phyloP scores from a whole-genome alignment of 2,888 invertebrate genomes.

The Leptogaster cylindrica region DNA sequence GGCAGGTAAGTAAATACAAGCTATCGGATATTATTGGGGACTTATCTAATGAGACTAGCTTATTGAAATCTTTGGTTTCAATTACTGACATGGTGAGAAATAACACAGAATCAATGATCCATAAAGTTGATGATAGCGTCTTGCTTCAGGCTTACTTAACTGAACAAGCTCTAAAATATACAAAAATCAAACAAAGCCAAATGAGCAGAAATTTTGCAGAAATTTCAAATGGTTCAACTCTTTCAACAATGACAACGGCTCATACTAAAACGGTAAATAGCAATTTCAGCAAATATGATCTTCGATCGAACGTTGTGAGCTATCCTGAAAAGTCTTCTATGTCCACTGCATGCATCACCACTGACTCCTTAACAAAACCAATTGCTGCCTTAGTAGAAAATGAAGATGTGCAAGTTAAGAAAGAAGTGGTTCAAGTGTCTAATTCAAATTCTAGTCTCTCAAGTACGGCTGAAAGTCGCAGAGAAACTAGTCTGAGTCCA shows the following conservation, averaged over 20 bases:
- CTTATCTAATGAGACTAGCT: conserved; percentile 55
- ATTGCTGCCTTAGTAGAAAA: neutral
- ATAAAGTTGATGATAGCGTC: conserved; percentile 66
- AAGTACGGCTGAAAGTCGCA: neutral
- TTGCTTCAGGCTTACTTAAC: conserved; percentile 77
- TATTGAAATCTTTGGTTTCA: conserved; percentile 59
- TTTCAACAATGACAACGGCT: conserved; percentile 25
- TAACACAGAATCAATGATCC: conserved; percentile 48
- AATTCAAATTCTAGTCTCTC: neutral
- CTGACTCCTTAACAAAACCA: neutral
- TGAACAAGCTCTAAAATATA: conserved; percentile 73
- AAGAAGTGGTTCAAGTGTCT: neutral
- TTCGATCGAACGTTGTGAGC: neutral
- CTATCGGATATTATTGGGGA: conserved; percentile 59
- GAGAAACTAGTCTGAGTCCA: conserved; percentile 12
- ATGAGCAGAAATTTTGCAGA: conserved; percentile 50
- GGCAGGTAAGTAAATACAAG: conserved; percentile 48
- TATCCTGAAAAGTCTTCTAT: neutral
- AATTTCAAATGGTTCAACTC: neutral
- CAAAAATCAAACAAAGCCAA: conserved; percentile 75
- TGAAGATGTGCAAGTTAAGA: neutral
- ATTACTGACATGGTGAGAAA: conserved; percentile 57
- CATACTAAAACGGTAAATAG: conserved; percentile 40
- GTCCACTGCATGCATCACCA: neutral
- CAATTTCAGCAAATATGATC: neutral